phyloP scores from a whole-genome alignment of 2,113 vertebrate genomes.

The Corydoras sp. region DNA sequence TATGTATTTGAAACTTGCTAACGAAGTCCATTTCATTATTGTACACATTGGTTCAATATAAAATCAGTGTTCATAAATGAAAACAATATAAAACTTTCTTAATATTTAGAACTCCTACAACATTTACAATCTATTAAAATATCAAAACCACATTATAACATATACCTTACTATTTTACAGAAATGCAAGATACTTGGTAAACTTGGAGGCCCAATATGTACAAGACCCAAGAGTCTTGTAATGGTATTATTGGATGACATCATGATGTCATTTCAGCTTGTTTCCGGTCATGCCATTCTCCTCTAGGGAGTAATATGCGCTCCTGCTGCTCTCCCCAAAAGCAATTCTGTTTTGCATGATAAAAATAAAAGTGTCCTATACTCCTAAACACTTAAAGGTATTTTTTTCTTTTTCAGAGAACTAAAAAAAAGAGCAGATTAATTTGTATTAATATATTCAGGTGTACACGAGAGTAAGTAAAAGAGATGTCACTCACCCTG shows the following conservation, averaged over 20 bases:
- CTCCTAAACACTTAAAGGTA: neutral
- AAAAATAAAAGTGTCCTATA: neutral
- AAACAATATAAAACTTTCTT: too few species aligned
- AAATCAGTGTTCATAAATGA: too few species aligned
- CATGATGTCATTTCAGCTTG: constrained; percentile 41
- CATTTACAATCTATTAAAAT: too few species aligned
- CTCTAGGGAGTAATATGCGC: constrained; percentile 25
- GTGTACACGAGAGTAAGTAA: neutral
- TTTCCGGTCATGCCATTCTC: constrained; percentile 34
- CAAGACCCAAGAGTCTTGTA: neutral
- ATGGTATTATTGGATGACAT: constrained; percentile 30
- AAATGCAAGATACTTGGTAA: neutral
- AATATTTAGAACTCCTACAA: too few species aligned
- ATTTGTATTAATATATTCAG: constrained; percentile 3
- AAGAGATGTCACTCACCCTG: constrained; percentile 74
- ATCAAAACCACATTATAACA: too few species aligned
- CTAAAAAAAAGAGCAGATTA: neutral
- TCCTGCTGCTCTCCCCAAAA: neutral
- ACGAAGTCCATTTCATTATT: too few species aligned
- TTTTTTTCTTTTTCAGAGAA: neutral
- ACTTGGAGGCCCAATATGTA: neutral
- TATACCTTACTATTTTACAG: neutral
- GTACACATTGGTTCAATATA: too few species aligned
- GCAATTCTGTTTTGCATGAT: neutral
- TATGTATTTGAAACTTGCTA: too few species aligned